Base-by-base conservation (phyloP, 35 echinoderm and acorn worm genomes). In the Strongylocentrotus purpuratus region DNA sequence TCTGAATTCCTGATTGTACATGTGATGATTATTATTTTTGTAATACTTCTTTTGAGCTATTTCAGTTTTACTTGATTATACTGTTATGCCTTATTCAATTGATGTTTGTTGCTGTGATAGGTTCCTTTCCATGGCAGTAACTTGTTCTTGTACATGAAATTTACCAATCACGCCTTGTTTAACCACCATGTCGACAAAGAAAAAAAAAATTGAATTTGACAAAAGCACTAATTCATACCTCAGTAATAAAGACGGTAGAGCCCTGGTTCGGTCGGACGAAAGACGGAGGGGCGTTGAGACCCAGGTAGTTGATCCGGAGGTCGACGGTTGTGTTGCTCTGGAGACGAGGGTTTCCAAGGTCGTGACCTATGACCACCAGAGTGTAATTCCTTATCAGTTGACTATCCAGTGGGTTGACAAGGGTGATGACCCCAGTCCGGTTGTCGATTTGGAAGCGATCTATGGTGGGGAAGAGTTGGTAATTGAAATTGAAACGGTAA, bases 401-500 rank as follows among this genome's bases (percentile, higher is more conserved):
- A 48, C 86, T 31, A 10, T 89, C 50, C 85, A 98, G 96, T 46
- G 96, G 95, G 32, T 95, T 95, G 13, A 58, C 70, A 14, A 98
- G 22, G 48, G 95, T 92, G 46, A 98, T 96, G 33, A 92, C 92
- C 11, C 97, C 96, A 6, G 94, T 96, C 31, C 85, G 46, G 7
- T 71, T n/a, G 61, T 95, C 71, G 25, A 98, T 98, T 4, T 59
- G 85, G 88, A 98, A 98, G n/a, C 61, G 95, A 92, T 95, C 97
- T 98, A 31, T 48, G 45, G 85, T n/a, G 11, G 87, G 87, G 33
- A 7, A 31, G 86, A 59, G 17, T 59, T 9, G 11, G 17, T 59
- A 13, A 59, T 17, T 78, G 65, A 55, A 55, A 55, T 55, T 55
- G 15, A 10, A 55, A 12, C 7, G 35, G 35, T 1, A 41, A 41